Evolutionary conservation across 2,113 vertebrate species (phyloP).

Genomic region (Toxotes chatareus): DNA sequence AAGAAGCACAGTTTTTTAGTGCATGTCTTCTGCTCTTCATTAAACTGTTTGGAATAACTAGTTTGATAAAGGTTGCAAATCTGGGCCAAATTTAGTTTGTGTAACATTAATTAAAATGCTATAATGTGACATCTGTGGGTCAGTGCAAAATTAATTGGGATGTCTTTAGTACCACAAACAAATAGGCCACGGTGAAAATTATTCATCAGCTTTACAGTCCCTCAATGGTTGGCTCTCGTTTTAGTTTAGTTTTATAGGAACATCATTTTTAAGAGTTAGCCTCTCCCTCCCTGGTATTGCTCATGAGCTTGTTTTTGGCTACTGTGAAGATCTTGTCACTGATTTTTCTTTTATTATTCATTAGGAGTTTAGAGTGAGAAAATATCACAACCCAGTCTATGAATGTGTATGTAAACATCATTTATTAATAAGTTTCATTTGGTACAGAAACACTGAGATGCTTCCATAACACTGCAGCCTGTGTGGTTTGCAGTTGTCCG

Average conservation of each 20-base stretch:
- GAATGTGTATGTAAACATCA: neutral
- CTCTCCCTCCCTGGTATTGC: neutral
- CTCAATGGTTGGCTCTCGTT: neutral
- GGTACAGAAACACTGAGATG: neutral
- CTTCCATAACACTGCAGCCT: neutral
- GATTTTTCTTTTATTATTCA: neutral
- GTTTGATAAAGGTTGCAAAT: no score
- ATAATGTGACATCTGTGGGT: no score
- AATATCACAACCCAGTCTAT: neutral
- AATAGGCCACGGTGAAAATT: slow-evolving; percentile 8
- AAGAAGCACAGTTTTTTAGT: neutral
- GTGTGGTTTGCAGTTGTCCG: neutral
- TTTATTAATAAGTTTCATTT: slow-evolving; percentile 4
- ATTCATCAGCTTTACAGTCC: neutral
- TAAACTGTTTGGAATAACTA: neutral
- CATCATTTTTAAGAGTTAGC: neutral
- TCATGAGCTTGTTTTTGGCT: neutral
- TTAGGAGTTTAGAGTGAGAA: neutral
- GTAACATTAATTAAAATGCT: no score
- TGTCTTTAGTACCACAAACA: neutral
- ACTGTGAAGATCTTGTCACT: neutral
- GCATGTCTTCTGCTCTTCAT: neutral
- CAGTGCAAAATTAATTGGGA: no score
- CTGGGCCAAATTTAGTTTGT: no score
- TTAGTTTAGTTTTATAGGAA: neutral